Percentiles rank a stretch among this genome's conserved stretches.
These are phyloP conservation scores for Cotesia congregata DNA, from an alignment of 2,888 invertebrate genomes.

Conservation along the genomic window DNA sequence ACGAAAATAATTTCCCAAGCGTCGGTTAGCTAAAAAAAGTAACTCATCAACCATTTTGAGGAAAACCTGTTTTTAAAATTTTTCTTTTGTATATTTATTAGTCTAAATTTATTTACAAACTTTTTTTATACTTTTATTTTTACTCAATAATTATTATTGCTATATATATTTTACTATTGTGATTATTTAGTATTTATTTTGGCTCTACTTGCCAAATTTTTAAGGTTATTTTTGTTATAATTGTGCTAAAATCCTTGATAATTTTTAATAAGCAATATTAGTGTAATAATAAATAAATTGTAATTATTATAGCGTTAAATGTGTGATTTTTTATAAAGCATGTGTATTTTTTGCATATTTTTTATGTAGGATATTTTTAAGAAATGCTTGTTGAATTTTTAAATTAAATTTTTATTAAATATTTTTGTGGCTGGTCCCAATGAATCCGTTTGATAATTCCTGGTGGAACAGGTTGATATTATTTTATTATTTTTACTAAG, in stretches of 20 bases:
- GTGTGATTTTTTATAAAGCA: too few species aligned
- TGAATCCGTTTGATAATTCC: conserved; percentile 44
- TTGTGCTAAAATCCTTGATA: background rate
- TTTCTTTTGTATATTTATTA: background rate
- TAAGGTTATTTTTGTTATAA: background rate
- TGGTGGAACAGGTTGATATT: conserved; percentile 54
- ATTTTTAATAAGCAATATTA: background rate
- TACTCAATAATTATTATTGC: background rate
- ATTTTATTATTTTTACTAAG: background rate
- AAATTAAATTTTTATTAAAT: background rate
- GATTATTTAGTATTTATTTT: background rate
- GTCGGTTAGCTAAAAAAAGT: background rate
- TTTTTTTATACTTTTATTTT: background rate
- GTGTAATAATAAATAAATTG: background rate
- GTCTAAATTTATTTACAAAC: background rate
- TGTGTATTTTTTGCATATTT: too few species aligned
- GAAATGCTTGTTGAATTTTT: background rate
- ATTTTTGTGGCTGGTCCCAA: background rate
- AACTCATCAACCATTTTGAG: conserved; percentile 38
- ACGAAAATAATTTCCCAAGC: background rate
- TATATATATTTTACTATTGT: background rate
- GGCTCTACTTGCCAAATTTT: background rate
- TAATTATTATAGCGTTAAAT: background rate
- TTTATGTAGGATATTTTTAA: background rate
- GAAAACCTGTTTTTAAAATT: conserved; percentile 30